Evolutionary conservation across 2,888 invertebrate species (phyloP), one percentile per base, ranked within the genome.

Genomic region (Diaprepes abbreviatus): DNA sequence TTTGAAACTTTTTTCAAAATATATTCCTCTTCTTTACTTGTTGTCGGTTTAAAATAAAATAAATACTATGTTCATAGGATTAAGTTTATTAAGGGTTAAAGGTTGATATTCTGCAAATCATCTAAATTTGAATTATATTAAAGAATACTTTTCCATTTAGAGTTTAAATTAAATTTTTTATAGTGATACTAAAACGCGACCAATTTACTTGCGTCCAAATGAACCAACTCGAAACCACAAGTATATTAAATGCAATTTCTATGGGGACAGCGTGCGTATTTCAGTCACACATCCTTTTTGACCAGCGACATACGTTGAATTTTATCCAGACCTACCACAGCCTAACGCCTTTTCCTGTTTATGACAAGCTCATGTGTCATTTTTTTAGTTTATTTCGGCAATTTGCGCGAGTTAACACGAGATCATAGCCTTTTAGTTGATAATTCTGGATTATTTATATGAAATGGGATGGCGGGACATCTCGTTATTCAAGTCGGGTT

Each of bases 281-380:
- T 55, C 21, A 36, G 55, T 55, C 55, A 55, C 55, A 55, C 36
- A 55, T 55, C 55, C 57, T 58, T 40, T 38, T 40, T 38, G 38
- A 24, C 57, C 38, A 40, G 40, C 12, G 40, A 58, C 57, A 55
- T 38, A 12, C 38, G 21, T 21, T 36, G 55, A 36, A 48, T 48
- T 14, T 50, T 62, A 50, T 52, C 52, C 38, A 16, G 63, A 64
- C 54, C 63, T 40, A 64, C 54, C 63, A 35, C 63, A 54, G 63
- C 54, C 19, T 40, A 54, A 64, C 63, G 63, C 63, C 63, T 54
- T 43, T 64, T 64, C 63, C 63, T 64, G 63, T 38, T 28, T 17
- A 35, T 40, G 48, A 21, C 28, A 40, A 4, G 57, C 24, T 1
- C 19, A 7, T 58, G 57, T 40, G 14, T 31, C 57, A 58, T 52